A percentile compares a stretch with the other conserved stretches of the same genome.
Evolutionary conservation across 2,113 vertebrate genomes (phyloP).

Genomic region (Oryzias javanicus): DNA sequence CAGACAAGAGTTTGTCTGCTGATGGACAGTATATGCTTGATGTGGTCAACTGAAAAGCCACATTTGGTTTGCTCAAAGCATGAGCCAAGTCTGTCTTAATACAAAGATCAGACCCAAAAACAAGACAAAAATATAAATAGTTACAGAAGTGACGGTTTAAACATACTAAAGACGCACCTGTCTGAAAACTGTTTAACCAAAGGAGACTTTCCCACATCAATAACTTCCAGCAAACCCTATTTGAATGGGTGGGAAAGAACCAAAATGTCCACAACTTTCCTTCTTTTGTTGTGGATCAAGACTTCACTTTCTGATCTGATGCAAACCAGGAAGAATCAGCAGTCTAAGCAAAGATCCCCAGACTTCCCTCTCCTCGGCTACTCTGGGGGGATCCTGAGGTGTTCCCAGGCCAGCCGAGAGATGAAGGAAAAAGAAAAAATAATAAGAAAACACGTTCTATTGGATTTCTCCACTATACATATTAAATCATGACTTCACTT

Average conservation of each 20-base stretch:
- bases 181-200: neutral
- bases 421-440: too few relatives aligned
- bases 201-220: neutral
- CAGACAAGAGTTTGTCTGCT: neutral
- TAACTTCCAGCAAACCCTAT: neutral
- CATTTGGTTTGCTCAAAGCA: neutral
- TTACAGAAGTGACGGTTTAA: neutral
- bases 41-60: too few relatives aligned
- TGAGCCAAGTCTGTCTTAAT: neutral
- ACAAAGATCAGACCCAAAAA: slow-evolving; percentile 1
- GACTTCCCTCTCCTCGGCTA: too few relatives aligned
- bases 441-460: too few relatives aligned
- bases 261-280: neutral
- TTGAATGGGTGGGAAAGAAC: neutral
- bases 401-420: too few relatives aligned
- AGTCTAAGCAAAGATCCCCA: too few relatives aligned
- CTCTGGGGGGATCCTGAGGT: too few relatives aligned
- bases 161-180: neutral
- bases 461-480: too few relatives aligned
- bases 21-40: neutral
- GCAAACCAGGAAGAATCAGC: too few relatives aligned
- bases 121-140: neutral
- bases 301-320: too few relatives aligned
- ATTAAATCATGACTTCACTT: too few relatives aligned
- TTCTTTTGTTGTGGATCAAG: too few relatives aligned